phyloP scores from a whole-genome alignment of 2,113 vertebrate genomes.

The Camarhynchus parvulus region DNA sequence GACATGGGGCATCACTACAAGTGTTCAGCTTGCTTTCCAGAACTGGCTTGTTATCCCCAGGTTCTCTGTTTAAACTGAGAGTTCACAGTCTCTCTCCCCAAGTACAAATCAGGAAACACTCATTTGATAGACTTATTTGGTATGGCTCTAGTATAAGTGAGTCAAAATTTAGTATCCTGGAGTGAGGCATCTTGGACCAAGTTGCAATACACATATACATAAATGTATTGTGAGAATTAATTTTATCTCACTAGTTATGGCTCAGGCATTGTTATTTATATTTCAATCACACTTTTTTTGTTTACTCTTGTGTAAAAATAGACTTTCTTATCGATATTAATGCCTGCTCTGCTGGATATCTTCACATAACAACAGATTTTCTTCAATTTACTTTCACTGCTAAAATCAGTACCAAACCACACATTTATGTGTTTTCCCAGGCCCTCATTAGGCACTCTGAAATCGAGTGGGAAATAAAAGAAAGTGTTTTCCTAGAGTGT shows the following conservation, averaged over 20 bases:
- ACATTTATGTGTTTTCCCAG: neutral
- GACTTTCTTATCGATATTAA: neutral
- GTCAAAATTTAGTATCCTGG: neutral
- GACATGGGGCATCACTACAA: neutral
- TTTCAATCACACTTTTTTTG: neutral
- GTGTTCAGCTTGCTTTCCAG: neutral
- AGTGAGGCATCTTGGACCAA: neutral
- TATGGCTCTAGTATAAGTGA: neutral
- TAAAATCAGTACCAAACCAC: conserved; percentile 1
- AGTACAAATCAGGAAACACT: neutral
- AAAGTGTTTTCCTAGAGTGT: neutral
- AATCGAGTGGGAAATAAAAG: neutral
- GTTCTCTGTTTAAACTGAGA: neutral
- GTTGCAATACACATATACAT: neutral
- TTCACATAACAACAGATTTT: neutral
- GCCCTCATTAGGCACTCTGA: neutral
- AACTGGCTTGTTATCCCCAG: neutral
- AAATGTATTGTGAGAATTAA: neutral
- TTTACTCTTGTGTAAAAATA: neutral
- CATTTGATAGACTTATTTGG: neutral
- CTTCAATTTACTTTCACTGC: conserved; percentile 3
- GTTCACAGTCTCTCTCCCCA: neutral
- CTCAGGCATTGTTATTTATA: neutral
- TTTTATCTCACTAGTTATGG: neutral
- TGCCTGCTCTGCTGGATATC: neutral